These are phyloP conservation scores for Phylloscopus collybita DNA, from an alignment of 2,797 vertebrate genomes.

Conservation along the genomic window DNA sequence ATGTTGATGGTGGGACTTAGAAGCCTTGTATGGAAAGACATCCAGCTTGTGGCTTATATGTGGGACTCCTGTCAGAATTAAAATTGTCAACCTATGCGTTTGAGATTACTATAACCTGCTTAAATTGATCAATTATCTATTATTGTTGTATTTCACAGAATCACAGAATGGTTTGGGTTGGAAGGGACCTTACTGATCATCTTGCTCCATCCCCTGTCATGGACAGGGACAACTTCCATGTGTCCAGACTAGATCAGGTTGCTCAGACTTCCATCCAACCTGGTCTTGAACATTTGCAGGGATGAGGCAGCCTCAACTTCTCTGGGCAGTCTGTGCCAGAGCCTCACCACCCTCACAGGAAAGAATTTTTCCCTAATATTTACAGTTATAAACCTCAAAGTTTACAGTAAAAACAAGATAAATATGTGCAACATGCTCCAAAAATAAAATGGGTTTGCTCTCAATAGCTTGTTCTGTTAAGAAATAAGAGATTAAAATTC, in stretches of 20 bases:
- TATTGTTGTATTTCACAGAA: neutral
- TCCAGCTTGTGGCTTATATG: neutral
- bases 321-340: neutral
- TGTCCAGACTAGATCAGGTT: neutral
- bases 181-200: neutral
- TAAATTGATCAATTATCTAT: neutral
- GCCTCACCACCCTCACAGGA: neutral
- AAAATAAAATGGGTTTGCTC: neutral
- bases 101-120: neutral
- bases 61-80: neutral
- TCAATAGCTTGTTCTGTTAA: neutral
- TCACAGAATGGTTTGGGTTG: neutral
- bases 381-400: neutral
- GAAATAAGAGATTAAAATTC: neutral
- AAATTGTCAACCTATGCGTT: neutral
- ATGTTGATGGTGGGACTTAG: neutral
- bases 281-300: neutral
- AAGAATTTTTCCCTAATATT: neutral
- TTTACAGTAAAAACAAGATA: neutral
- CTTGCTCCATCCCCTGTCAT: neutral
- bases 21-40: neutral
- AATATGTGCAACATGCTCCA: neutral
- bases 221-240: neutral
- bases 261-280: neutral
- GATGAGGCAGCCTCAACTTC: neutral